Percentiles rank a stretch among this genome's conserved stretches.
Conservation (phyloP, 2,888 invertebrate genomes). For the Amphipoea lucens region DNA sequence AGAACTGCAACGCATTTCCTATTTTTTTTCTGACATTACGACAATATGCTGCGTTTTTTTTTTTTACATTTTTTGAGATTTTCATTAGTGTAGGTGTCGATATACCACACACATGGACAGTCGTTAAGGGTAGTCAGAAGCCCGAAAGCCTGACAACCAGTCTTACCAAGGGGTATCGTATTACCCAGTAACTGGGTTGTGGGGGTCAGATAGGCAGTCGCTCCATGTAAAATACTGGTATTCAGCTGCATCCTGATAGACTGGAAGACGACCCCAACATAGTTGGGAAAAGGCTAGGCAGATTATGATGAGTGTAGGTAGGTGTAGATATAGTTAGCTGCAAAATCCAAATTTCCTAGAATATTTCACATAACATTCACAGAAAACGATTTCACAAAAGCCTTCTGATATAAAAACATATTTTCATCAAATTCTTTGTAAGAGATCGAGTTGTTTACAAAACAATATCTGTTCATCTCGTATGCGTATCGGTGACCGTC, state of each 20-base stretch:
- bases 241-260: too few species aligned
- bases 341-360: not conserved
- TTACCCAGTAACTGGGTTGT: too few species aligned
- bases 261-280: too few species aligned
- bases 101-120: too few species aligned
- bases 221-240: too few species aligned
- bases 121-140: too few species aligned
- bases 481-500: conserved; percentile 69
- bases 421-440: conserved; percentile 27
- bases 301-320: too few species aligned
- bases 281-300: too few species aligned
- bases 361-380: not conserved
- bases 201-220: too few species aligned
- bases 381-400: not conserved
- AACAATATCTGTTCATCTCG: conserved; percentile 61
- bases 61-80: not conserved
- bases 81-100: not conserved
- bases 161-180: too few species aligned
- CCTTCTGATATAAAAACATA: not conserved
- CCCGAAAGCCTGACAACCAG: too few species aligned
- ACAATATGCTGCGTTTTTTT: not conserved
- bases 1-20: not conserved
- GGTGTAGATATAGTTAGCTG: not conserved
- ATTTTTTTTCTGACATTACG: not conserved
- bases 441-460: conserved; percentile 34